Conservation (phyloP, 64 coral and sea anemone genomes). For the Platygyra sinensis region DNA sequence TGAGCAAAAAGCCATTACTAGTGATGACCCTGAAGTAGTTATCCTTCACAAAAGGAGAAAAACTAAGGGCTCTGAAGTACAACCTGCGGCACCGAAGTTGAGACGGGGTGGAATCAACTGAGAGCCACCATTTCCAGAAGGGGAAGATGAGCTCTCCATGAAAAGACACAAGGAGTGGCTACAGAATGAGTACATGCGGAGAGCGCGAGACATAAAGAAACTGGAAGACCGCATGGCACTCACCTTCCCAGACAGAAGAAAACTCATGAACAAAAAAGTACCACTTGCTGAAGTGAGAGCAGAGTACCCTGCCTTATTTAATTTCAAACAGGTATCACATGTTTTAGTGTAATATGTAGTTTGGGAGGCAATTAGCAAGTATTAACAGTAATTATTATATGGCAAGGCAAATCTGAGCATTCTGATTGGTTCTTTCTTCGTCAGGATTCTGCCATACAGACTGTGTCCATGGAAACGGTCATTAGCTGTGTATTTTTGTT, state of each 20-base stretch:
- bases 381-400: too few relatives aligned
- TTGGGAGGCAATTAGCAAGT: too few relatives aligned
- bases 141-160: slow-evolving; percentile 59
- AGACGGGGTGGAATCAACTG: slow-evolving; percentile 44
- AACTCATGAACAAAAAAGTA: slow-evolving; percentile 57
- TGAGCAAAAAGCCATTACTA: slow-evolving; percentile 20
- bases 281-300: slow-evolving; percentile 26
- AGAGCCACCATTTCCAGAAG: slow-evolving; percentile 54
- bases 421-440: too few relatives aligned
- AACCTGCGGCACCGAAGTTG: slow-evolving; percentile 12
- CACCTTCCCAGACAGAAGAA: slow-evolving; percentile 51
- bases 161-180: slow-evolving; percentile 45
- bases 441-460: too few relatives aligned
- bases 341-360: too few relatives aligned
- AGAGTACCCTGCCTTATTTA: slow-evolving; percentile 70
- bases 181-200: slow-evolving; percentile 35
- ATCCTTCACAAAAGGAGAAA: slow-evolving; percentile 20
- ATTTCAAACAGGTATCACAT: slow-evolving; percentile 48
- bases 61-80: background rate
- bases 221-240: slow-evolving; percentile 43
- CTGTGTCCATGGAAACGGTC: too few relatives aligned
- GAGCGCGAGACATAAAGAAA: slow-evolving; percentile 28
- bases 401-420: too few relatives aligned
- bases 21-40: slow-evolving; percentile 45
- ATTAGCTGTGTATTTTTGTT: too few relatives aligned